Evolutionary conservation across 2,797 vertebrate genomes (phyloP).

Genomic region (Percopsis omiscomaycus): DNA sequence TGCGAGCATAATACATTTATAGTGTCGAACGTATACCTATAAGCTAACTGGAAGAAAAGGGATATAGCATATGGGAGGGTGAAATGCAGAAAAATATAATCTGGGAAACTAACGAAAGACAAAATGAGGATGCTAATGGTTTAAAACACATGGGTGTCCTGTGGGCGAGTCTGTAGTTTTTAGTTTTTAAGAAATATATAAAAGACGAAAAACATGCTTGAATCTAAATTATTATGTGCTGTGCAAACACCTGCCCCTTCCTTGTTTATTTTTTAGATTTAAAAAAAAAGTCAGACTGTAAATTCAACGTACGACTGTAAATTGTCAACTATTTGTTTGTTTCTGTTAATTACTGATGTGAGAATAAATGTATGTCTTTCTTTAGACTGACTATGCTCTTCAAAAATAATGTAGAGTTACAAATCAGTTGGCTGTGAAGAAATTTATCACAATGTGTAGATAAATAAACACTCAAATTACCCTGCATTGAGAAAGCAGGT

Average conservation of each 20-base stretch:
- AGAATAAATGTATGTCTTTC: conserved; percentile 63
- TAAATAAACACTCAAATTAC: conserved; percentile 20
- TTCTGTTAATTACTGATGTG: conserved; percentile 56
- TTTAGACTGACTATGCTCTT: conserved; percentile 47
- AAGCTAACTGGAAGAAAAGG: conserved; percentile 20
- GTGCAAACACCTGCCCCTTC: conserved; percentile 44
- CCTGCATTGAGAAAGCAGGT: conserved; percentile 10
- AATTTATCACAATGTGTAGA: background rate
- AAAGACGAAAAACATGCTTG: conserved; percentile 46
- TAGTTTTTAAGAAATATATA: conserved; percentile 34
- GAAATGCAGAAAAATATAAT: conserved; percentile 2
- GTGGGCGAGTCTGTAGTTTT: conserved; percentile 38
- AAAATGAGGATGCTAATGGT: conserved; percentile 9
- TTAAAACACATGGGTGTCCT: conserved; percentile 29
- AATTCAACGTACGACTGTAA: conserved; percentile 71
- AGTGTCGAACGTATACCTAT: conserved; percentile 28
- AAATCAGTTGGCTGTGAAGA: background rate
- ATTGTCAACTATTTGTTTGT: conserved; percentile 63
- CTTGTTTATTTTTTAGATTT: conserved; percentile 34
- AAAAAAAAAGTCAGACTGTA: conserved; percentile 46
- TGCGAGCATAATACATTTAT: conserved; percentile 53
- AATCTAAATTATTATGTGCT: conserved; percentile 69
- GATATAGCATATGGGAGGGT: conserved; percentile 21
- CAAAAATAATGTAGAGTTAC: background rate
- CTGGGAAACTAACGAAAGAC: conserved; percentile 6